Evolutionary conservation across 30 jellyfish, hydroid and myxozoan genomes (phyloP).

Genomic region (Euphysa ruthae): DNA sequence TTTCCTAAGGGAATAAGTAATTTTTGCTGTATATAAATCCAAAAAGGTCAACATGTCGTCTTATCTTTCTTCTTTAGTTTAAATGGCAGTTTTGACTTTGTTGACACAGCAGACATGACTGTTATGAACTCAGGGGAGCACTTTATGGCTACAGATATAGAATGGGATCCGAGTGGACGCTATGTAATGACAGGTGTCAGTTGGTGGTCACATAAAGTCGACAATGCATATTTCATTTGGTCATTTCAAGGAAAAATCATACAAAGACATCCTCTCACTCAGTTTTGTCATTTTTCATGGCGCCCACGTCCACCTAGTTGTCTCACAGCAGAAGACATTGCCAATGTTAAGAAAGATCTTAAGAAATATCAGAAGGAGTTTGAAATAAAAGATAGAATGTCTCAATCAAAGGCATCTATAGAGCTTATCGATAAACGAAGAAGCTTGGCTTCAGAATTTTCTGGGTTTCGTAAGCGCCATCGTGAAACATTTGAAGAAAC

Average conservation of each 20-base stretch:
- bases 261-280: slow-evolving; percentile 73
- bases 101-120: slow-evolving; percentile 89
- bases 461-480: slow-evolving; percentile 47
- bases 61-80: slow-evolving; percentile 35
- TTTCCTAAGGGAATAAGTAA: no score
- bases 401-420: slow-evolving; percentile 91
- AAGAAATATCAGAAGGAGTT: slow-evolving; percentile 86
- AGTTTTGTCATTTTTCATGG: slow-evolving; percentile 88
- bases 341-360: slow-evolving; percentile 65
- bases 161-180: slow-evolving; percentile 99
- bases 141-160: slow-evolving; percentile 95
- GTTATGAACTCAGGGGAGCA: slow-evolving; percentile 80
- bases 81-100: slow-evolving; percentile 82
- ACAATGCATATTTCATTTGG: slow-evolving; percentile 85
- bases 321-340: slow-evolving; percentile 53
- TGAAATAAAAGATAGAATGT: slow-evolving; percentile 87
- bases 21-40: no score
- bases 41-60: no score
- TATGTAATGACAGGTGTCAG: slow-evolving; percentile 84
- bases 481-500: slow-evolving; percentile 30
- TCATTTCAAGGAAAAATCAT: slow-evolving; percentile 86
- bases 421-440: slow-evolving; percentile 78
- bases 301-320: slow-evolving; percentile 90
- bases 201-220: slow-evolving; percentile 99
- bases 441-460: slow-evolving; percentile 41